Evolutionary conservation across 2,113 vertebrate species (phyloP), one percentile per base, ranked within the genome.

Genomic region (Empidonax alnorum): DNA sequence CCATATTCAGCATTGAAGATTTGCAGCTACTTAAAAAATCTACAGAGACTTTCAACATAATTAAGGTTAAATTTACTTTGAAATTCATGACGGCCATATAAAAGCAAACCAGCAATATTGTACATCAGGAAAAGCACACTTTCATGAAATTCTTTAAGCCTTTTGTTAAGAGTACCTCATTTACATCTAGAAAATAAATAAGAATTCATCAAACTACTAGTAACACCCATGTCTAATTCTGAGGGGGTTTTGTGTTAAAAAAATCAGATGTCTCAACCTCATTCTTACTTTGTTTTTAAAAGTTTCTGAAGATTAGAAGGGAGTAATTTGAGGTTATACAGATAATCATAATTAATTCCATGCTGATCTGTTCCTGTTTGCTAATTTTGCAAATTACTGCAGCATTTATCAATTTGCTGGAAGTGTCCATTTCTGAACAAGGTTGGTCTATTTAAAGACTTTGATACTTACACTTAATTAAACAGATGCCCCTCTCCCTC

Each of bases 51-150:
- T 95, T 77, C 89, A 84, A 93, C 50, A 90, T 73, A 95, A 94
- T 93, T 92, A 97, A 93, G 86, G 78, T 75, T 92, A 79, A 65
- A 95, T 97, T 98, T 93, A 85, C 87, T 94, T 96, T 96, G 87
- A 97, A 97, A 97, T 79, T 44, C 90, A 84, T 87, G 59, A 79
- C 5, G 1, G n/a, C 10, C 52, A 23, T 93, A 78, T 91, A 94
- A 98, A 97, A 97, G 59, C 46, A 95, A 97, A 85, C 35, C 35
- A 68, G 56, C 39, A 94, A 92, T 84, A 93, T 11, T 79, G 27
- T 85, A 74, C n/a, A 75, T 55, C 67, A 83, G 39, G 42, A 93
- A 95, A 84, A 97, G 59, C 80, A 87, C 33, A 83, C 87, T 89
- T 96, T 89, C 88, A 86, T 61, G 12, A 94, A 95, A 83, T 92